Evolutionary conservation across 2,113 vertebrate species (phyloP), one percentile per base, ranked within the genome.

Genomic region (Poicephalus gulielmi): DNA sequence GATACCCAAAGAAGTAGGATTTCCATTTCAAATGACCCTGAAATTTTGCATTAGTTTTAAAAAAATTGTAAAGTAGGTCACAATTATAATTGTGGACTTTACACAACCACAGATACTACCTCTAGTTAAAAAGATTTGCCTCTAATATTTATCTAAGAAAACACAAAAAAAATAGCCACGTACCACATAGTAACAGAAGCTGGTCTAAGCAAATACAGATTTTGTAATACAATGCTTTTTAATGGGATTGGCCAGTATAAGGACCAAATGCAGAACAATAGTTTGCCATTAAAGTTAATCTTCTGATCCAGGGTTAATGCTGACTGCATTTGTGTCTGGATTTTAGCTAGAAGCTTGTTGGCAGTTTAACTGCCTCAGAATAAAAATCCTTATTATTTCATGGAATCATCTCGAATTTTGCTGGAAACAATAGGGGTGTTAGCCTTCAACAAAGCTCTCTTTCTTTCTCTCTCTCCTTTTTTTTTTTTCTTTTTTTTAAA

Each of bases 251-350:
- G 20, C 39, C 41, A 74, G 46, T 35, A 84, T 86, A 88, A 91
- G 53, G 30, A 92, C 23, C 33, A 94, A 90, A 88, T 91, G 91
- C 55, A 75, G 30, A 86, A 96, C 46, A 94, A 76, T 52, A 73
- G 69, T 39, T 97, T 94, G 33, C 43, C 81, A 71, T 64, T 88
- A 79, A 94, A 86, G 19, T 92, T 86, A 80, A 95, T 92, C 50
- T 88, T 94, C 68, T 74, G n/a, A 86, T 84, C n/a, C 68, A 78
- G 30, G 24, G 18, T 82, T 1, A 0, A 86, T 71, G 60, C 19
- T 71, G 66, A 81, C 69, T 86, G 33, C 64, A 63, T 78, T 95
- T 94, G 74, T 94, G 33, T 63, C 60, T 81, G 55, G 17, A 92
- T 90, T 93, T 92, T 68, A 91, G 11, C 44, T 70, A 75, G 86